Evolutionary conservation across 2,113 vertebrate species (phyloP), one percentile per base, ranked within the genome.

Genomic region (Neodontobutis hainanensis): DNA sequence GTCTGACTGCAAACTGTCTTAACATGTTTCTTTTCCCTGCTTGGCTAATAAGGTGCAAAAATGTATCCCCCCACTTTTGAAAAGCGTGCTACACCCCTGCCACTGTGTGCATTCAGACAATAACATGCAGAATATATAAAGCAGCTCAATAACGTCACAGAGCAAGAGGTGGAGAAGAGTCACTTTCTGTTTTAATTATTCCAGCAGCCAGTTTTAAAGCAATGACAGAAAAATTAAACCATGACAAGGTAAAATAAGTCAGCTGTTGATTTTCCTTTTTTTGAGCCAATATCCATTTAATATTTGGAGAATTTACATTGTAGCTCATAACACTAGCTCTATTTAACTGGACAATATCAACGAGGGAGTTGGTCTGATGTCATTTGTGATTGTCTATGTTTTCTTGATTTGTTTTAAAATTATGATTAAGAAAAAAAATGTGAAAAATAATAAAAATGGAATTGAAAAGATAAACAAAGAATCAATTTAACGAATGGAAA

Each of bases 181-280:
- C 82, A 86, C 68, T 82, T 84, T 86, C 76, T 82, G 61, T 65
- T 90, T 89, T 88, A 88, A 90, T 89, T 78, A 86, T 78, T 86
- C 83, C 80, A 83, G 81, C 65, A 82, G 78, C 78, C 82, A 88
- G 65, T 77, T 87, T 76, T 35, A 61, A 81, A 88, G 87, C 84
- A 85, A 64, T 74, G 61, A 76, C 65, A 82, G 69, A 80, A 84
- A 85, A 81, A 84, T 59, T 49, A 68, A 72, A 57, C 63, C 60
- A 70, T 75, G 66, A 81, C 53, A 57, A 12, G 48, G 44, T 38
- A 50, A 48, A 80, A 62, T 5, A 50, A 56, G 19, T 69, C 61
- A 64, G 68, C 70, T 14, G 59, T 59, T 52, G 50, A 9, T 53
- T 11, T 14, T 55, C 52, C 19, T 27, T 55, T 55, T 55, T 55